Conservation (phyloP, 2,888 invertebrate genomes). For the Drosophila monieri region DNA sequence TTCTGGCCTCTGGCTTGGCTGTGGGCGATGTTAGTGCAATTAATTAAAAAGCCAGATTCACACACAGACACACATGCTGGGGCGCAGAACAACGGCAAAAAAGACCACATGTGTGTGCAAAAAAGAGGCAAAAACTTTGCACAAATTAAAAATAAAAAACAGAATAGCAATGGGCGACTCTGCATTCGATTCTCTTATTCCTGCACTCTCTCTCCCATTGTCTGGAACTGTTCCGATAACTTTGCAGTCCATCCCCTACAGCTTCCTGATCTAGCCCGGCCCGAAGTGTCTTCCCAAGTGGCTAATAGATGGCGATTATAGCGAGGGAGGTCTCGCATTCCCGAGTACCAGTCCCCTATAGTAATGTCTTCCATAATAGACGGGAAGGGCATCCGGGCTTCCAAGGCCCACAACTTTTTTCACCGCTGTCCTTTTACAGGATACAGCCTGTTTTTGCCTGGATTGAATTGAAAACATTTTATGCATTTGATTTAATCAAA, state of each 20-base stretch:
- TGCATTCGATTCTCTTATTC: constrained; percentile 42
- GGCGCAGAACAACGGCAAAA: constrained; percentile 10
- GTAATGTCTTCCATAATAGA: neutral
- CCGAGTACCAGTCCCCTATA: neutral
- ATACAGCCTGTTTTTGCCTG: constrained; percentile 19
- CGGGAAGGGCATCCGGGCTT: constrained; percentile 3
- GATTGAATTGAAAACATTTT: constrained; percentile 76
- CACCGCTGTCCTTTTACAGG: constrained; percentile 20
- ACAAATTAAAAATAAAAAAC: constrained; percentile 48
- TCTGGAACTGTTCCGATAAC: neutral
- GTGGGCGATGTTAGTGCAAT: constrained; percentile 68
- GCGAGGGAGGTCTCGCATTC: too few relatives aligned
- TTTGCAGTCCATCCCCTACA: neutral
- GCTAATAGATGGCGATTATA: too few relatives aligned
- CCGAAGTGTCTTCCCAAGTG: too few relatives aligned
- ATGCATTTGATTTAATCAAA: constrained; percentile 78
- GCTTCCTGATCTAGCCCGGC: neutral
- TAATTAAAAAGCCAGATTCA: constrained; percentile 69
- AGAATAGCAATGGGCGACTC: constrained; percentile 43
- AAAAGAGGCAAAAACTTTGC: constrained; percentile 43
- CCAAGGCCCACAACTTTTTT: constrained; percentile 4
- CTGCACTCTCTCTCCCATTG: constrained; percentile 4
- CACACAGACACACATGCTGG: constrained; percentile 21
- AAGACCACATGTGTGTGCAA: constrained; percentile 39
- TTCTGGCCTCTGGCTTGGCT: constrained; percentile 11